These are phyloP conservation scores for Asteroscopus sphinx DNA, from an alignment of 2,888 invertebrate species.

Conservation along the genomic window DNA sequence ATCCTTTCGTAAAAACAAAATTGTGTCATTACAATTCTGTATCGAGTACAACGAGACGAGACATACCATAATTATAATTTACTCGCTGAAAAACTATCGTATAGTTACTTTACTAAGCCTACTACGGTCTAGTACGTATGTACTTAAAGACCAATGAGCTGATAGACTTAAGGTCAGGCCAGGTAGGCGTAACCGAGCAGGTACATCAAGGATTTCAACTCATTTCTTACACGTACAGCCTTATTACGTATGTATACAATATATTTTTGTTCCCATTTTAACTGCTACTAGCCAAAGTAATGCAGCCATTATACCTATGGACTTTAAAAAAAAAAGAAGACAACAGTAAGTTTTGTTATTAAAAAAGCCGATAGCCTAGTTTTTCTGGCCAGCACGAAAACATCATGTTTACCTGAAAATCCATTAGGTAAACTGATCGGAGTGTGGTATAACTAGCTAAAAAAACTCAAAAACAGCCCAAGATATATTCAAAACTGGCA, in stretches of 20 bases:
- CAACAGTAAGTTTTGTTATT: too few species aligned
- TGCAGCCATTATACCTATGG: too few species aligned
- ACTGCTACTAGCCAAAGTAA: conserved; percentile 28
- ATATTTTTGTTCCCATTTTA: conserved; percentile 35
- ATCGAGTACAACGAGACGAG: conserved; percentile 14
- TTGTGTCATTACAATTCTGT: conserved; percentile 46
- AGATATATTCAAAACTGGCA: too few species aligned
- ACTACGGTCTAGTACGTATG: conserved; percentile 1
- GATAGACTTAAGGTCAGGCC: conserved; percentile 42
- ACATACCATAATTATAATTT: conserved; percentile 40
- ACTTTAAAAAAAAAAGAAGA: too few species aligned
- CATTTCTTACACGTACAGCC: conserved; percentile 31
- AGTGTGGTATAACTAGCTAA: too few species aligned
- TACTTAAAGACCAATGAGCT: conserved; percentile 51
- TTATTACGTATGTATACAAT: conserved; percentile 29
- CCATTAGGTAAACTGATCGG: too few species aligned
- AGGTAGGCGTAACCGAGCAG: conserved; percentile 54
- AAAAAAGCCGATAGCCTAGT: too few species aligned
- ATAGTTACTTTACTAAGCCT: background rate
- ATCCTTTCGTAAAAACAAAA: conserved; percentile 28
- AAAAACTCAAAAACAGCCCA: too few species aligned
- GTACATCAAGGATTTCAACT: conserved; percentile 45
- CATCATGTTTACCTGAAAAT: too few species aligned
- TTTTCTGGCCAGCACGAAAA: too few species aligned
- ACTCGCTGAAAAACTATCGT: conserved; percentile 36